Evolutionary conservation across 2,113 vertebrate genomes (phyloP), one percentile per base, ranked within the genome.

Genomic region (Zosterops hypoxanthus): DNA sequence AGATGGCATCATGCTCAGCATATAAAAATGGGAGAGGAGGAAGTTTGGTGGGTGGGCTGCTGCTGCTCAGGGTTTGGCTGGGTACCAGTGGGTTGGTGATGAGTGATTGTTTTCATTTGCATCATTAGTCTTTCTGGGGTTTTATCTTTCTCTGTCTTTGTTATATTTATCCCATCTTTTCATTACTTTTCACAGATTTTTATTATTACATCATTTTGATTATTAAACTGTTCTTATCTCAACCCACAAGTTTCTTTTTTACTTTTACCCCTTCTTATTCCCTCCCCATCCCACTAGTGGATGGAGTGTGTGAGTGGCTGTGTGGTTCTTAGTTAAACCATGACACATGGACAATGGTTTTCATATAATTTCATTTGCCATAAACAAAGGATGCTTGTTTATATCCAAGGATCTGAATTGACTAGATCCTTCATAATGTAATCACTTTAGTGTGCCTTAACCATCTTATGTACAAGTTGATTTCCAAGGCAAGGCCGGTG

Each of bases 381-480:
- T 44, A 33, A 88, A 63, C 20, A 52, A 63, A 59, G 25, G 12
- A 28, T 44, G 26, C 36, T 72, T 68, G 5, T 34, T 89, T 59
- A 41, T 70, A 50, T 41, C 53, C n/a, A 49, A 66, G 56, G 13
- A 57, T 44, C 24, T 2, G 4, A 47, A 52, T 33, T 42, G 31
- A 55, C 33, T 82, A 21, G 28, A 28, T 31, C 13, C 25, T 71
- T 44, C 31, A 46, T n/a, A 18, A 28, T 36, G 34, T 33, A 59
- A 76, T 31, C 19, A n/a, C 21, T 68, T 39, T 7, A 47, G 23
- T 1, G 0, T 76, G 39, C 4, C 2, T n/a, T 70, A 53, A 53
- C 46, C 16, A 39, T 49, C 1, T 1, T 59, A n/a, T 0, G 0
- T 31, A 28, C 59, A 81, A 46, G 25, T 22, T 82, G 28, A 72